phyloP scores from a whole-genome alignment of 2,888 invertebrate genomes.

The Psococerastis gibbosa region DNA sequence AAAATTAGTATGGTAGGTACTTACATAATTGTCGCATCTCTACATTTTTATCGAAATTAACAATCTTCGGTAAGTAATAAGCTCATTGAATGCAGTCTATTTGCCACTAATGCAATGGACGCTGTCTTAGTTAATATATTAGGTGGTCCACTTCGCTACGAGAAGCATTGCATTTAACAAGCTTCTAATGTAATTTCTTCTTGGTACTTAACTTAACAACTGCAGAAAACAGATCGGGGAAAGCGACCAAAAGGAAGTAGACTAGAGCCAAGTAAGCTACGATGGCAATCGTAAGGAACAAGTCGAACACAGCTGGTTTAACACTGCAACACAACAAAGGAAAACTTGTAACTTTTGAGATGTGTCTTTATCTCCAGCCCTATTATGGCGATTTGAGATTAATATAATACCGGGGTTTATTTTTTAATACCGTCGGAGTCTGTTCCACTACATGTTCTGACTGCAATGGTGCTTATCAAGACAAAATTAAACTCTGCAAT shows the following conservation, averaged over 20 bases:
- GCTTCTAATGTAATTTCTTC: not conserved
- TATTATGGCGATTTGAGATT: no score
- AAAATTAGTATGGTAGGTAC: no score
- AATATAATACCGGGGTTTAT: no score
- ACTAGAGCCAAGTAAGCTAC: slow-evolving; percentile 63
- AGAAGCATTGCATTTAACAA: not conserved
- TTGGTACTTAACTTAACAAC: slow-evolving; percentile 6
- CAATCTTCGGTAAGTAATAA: no score
- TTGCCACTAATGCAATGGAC: no score
- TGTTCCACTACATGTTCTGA: no score
- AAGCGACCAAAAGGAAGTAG: slow-evolving; percentile 45
- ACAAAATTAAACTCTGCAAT: not conserved
- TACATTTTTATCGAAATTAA: no score
- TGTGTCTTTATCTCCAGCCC: no score
- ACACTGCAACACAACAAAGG: slow-evolving; percentile 45
- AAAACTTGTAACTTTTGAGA: slow-evolving; percentile 12
- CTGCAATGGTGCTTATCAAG: no score
- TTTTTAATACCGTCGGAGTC: no score
- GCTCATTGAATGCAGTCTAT: no score
- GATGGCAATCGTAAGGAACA: slow-evolving; percentile 76
- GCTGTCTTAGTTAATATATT: not conserved
- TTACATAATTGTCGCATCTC: no score
- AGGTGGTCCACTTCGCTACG: not conserved
- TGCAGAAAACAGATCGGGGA: not conserved
- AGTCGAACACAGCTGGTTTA: slow-evolving; percentile 94